Evolutionary conservation across 2,888 invertebrate genomes (phyloP).

Genomic region (Mythimna vitellina): DNA sequence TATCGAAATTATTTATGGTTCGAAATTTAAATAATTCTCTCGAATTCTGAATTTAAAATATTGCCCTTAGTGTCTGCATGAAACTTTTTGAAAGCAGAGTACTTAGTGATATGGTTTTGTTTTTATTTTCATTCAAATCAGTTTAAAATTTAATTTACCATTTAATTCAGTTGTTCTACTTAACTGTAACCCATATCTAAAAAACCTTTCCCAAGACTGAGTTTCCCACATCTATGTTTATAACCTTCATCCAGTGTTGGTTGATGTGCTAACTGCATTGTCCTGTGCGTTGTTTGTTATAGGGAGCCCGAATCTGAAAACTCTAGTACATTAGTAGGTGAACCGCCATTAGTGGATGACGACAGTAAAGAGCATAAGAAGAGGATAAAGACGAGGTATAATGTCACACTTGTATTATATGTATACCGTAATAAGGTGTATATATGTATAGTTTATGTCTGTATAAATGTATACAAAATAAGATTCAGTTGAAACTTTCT

Average conservation of each 20-base stretch:
- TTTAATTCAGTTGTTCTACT: not conserved
- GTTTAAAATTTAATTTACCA: not conserved
- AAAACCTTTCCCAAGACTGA: not conserved
- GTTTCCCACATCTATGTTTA: not conserved
- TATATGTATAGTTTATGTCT: no score
- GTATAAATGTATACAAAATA: no score
- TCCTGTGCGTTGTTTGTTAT: constrained; percentile 41
- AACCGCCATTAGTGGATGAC: constrained; percentile 82
- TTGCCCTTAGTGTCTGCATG: not conserved
- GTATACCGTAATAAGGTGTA: no score
- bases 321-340: constrained; percentile 85
- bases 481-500: no score
- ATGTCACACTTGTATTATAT: not conserved
- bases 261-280: constrained; percentile 36
- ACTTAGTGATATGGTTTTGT: not conserved
- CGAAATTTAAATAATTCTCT: not conserved
- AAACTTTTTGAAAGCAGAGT: not conserved
- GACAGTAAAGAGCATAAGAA: constrained; percentile 82
- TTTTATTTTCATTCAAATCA: not conserved
- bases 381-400: constrained; percentile 85
- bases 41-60: not conserved
- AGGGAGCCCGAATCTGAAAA: constrained; percentile 85
- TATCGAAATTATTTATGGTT: not conserved
- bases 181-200: not conserved
- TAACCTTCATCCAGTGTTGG: constrained; percentile 23